These are phyloP conservation scores for Lasius platythorax DNA, from an alignment of 2,888 invertebrate species.

Conservation along the genomic window DNA sequence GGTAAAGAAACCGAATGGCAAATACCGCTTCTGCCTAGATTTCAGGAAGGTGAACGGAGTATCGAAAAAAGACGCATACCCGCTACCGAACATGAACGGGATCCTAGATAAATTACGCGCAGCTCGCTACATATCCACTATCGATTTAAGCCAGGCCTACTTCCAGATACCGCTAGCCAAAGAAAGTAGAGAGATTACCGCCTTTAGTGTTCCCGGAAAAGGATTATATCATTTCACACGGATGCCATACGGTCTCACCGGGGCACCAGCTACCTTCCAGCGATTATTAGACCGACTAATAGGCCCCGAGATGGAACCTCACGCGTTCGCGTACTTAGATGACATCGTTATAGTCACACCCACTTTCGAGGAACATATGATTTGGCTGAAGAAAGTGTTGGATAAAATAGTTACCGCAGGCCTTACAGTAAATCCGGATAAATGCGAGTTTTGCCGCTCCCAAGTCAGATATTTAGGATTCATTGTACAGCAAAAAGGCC, in stretches of 20 bases:
- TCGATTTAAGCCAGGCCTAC: not conserved
- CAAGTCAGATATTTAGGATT: not conserved
- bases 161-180: no score
- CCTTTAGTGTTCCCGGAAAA: no score
- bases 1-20: not conserved
- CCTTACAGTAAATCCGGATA: conserved; percentile 1
- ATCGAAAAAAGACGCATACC: not conserved
- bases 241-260: not conserved
- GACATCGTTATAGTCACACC: not conserved
- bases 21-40: not conserved
- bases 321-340: not conserved
- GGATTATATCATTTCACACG: not conserved
- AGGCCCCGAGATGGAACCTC: not conserved
- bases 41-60: not conserved
- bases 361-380: not conserved
- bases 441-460: not conserved
- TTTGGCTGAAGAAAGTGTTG: not conserved
- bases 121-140: not conserved
- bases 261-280: not conserved
- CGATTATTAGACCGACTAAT: not conserved
- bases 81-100: not conserved
- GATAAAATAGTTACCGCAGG: not conserved
- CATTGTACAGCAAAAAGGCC: not conserved
- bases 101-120: not conserved
- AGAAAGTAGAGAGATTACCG: no score